Evolutionary conservation across 2,797 vertebrate species (phyloP).

Genomic region (Poecilia wingei): DNA sequence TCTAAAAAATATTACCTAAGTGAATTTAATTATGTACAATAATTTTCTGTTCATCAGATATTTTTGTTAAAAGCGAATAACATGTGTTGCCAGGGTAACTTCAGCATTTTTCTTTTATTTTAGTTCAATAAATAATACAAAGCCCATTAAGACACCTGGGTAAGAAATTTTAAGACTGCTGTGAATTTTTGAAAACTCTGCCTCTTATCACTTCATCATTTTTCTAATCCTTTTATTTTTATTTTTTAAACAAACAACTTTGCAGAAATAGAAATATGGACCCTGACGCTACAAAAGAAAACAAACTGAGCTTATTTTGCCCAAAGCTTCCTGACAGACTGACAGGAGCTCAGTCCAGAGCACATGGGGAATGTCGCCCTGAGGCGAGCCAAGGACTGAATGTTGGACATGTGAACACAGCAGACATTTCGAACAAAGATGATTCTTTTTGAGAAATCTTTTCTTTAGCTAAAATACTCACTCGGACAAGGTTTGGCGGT

Average conservation of each 20-base stretch:
- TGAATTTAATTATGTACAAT: background rate
- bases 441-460: slow-evolving; percentile 22
- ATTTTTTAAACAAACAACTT: slow-evolving; percentile 7
- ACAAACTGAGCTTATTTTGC: slow-evolving; percentile 59
- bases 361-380: slow-evolving; percentile 61
- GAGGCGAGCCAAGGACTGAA: slow-evolving; percentile 35
- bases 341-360: slow-evolving; percentile 53
- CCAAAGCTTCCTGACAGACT: slow-evolving; percentile 59
- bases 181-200: background rate
- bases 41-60: background rate
- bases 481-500: slow-evolving; percentile 89
- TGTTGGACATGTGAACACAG: slow-evolving; percentile 24
- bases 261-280: slow-evolving; percentile 14
- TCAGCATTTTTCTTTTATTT: background rate
- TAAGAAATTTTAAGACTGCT: background rate
- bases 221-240: background rate
- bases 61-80: background rate
- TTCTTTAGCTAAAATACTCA: slow-evolving; percentile 66
- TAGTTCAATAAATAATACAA: background rate
- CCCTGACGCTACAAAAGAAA: slow-evolving; percentile 38
- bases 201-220: slow-evolving; percentile 1
- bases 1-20: background rate
- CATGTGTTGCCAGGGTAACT: background rate
- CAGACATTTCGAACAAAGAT: slow-evolving; percentile 33
- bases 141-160: background rate